phyloP scores from a whole-genome alignment of 1,140 invertebrate species.

The Drosophila arawakana region DNA sequence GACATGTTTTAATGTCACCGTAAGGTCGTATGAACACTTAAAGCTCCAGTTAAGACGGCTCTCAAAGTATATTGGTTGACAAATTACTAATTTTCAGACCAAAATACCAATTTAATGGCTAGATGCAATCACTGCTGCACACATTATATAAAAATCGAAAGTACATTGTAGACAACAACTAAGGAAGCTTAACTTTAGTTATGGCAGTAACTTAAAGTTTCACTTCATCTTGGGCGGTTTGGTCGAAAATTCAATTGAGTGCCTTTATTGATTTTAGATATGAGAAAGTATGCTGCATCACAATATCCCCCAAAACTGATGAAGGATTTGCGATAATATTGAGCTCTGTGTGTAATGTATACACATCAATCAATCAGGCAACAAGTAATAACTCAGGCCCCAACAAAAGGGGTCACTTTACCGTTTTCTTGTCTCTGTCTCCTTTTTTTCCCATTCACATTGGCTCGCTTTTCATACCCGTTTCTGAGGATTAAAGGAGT shows the following conservation, averaged over 20 bases:
- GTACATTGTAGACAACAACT: background rate
- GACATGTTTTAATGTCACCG: slow-evolving; percentile 3
- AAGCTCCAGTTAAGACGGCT: slow-evolving; percentile 3
- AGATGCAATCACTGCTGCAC: background rate
- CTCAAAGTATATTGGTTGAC: slow-evolving; percentile 15
- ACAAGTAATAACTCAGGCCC: slow-evolving; percentile 74
- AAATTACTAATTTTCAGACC: slow-evolving; percentile 3
- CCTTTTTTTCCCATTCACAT: background rate
- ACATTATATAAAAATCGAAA: background rate
- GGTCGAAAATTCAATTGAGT: slow-evolving; percentile 8
- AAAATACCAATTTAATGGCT: slow-evolving; percentile 13
- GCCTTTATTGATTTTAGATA: slow-evolving; percentile 31
- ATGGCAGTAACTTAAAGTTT: slow-evolving; percentile 2
- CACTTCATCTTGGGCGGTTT: background rate
- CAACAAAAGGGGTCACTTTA: slow-evolving; percentile 41
- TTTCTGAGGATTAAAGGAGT: no score
- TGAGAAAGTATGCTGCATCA: background rate
- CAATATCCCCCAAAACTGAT: slow-evolving; percentile 18
- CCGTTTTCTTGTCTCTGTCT: slow-evolving; percentile 26
- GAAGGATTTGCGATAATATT: slow-evolving; percentile 45
- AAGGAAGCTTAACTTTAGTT: background rate
- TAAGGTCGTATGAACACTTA: slow-evolving; percentile 6
- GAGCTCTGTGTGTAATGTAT: slow-evolving; percentile 49
- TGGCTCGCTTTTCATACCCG: background rate
- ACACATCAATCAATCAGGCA: slow-evolving; percentile 74